Base-by-base conservation (phyloP, 1,140 invertebrate genomes). In the Brachystomella parvula region DNA sequence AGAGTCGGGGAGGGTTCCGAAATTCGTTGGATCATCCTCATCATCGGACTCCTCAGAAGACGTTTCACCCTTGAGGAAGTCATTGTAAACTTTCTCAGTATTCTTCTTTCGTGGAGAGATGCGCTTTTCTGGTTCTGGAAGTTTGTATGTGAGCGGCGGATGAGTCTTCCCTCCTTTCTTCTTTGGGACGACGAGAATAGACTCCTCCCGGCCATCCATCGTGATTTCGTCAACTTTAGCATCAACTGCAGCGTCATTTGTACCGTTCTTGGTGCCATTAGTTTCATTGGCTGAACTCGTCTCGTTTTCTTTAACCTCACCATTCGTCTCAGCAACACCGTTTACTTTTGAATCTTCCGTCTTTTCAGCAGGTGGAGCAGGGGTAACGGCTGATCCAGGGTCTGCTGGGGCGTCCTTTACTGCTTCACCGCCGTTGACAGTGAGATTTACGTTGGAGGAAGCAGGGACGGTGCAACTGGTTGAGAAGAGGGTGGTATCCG, bases 11-110 rank as follows among this genome's bases (percentile, higher is more conserved):
- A 33, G 49, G 0, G 53, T 49, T 26, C 35, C 29, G n/a, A 58
- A 62, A 6, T 47, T 49, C 31, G 61, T 31, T 1, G 19, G 44
- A 9, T 35, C 62, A n/a, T 53, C 65, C 49, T 64, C 63, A 29
- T 68, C 70, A 44, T 73, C 71, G 17, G 71, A 72, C 33, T 70
- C 68, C 26, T 56, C 58, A 21, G 32, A 64, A n/a, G 30, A 62
- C 31, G 59, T 63, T 47, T 61, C 62, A 12, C 61, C 58, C 29
- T 65, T 69, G 1, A 69, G 21, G 44, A 69, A 47, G 12, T 62
- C 60, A 32, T 63, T 58, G 26, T 70, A 67, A 17, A 68, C 47
- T 53, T 71, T 64, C 26, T 58, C 44, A 30, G 65, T 49, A 33
- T 60, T 33, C 28, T 35, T 19, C 49, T 64, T 63, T 2, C 64